These are phyloP conservation scores for Oncorhynchus keta DNA, from an alignment of 2,113 vertebrate genomes.

Conservation along the genomic window DNA sequence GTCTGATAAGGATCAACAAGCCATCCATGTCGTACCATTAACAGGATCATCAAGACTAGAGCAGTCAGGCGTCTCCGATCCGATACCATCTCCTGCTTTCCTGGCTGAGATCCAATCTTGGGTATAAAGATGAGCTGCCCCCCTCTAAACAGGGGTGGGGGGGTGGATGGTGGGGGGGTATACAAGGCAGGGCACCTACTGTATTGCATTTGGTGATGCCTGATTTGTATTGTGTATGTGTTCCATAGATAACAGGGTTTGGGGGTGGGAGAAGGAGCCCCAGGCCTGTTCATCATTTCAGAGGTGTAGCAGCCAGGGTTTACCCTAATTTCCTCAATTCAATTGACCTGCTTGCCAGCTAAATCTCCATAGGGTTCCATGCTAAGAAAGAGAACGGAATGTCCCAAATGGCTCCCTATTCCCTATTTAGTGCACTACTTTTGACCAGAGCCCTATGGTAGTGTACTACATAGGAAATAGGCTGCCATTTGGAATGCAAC, in stretches of 20 bases:
- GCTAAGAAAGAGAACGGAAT: too few species aligned
- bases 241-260: background rate
- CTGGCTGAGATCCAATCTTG: constrained; percentile 22
- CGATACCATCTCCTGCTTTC: constrained; percentile 9
- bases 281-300: background rate
- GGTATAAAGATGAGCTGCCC: background rate
- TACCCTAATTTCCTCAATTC: too few species aligned
- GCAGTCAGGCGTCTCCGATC: background rate
- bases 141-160: background rate
- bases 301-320: background rate
- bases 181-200: too few species aligned
- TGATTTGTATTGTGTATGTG: background rate
- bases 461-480: too few species aligned
- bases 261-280: background rate
- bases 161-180: background rate
- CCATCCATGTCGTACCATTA: constrained; percentile 7
- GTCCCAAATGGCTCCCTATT: too few species aligned
- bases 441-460: too few species aligned
- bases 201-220: background rate
- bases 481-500: too few species aligned
- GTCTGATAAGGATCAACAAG: constrained; percentile 10
- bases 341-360: too few species aligned
- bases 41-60: background rate
- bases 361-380: too few species aligned
- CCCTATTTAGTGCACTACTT: too few species aligned